Evolutionary conservation across 2,797 vertebrate genomes (phyloP), one percentile per base, ranked within the genome.

Genomic region (Micromesistius poutassou): DNA sequence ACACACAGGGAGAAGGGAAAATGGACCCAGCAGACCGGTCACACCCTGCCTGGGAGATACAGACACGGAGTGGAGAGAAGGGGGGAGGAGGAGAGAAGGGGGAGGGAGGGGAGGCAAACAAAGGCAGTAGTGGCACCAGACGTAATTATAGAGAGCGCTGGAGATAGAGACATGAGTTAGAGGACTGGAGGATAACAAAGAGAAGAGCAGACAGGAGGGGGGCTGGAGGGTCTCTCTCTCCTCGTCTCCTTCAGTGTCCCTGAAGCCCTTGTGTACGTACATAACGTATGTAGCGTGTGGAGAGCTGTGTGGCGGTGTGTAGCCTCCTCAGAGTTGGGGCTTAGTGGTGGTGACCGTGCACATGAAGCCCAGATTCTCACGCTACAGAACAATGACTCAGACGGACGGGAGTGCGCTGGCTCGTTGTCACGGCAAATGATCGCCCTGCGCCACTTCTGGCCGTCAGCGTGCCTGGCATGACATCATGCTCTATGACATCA

Each of bases 41-140:
- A 33, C 31, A 72, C 76, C 78, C 70, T 77, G 71, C 70, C 82
- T 76, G 19, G 30, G 76, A 85, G 30, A 73, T 25, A 74, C 66
- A 82, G 50, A 83, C 25, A 71, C 33, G 0, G 30, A 71, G 30
- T 25, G 42, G 73, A 66, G 28, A 72, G n/a, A n/a, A 28, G 62
- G 25, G 10, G 2, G 25, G 10, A 19, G 7, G 55, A 7, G 19
- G 22, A 1, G 22, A 13, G 62, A 7, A 28, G 62, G 62, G 28
- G 62, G 62, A 22, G n/a, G 62, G n/a, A 66, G 62, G 62, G 62
- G 62, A 68, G 25, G 62, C n/a, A 74, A 74, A 74, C 76, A 71
- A 76, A 79, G 74, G 33, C 33, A 76, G 9, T 22, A 74, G 79
- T 78, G 73, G 75, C 76, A 79, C 74, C 80, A 76, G 25, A 71